phyloP scores from a whole-genome alignment of 2,888 invertebrate species.

The Dynastes maya region DNA sequence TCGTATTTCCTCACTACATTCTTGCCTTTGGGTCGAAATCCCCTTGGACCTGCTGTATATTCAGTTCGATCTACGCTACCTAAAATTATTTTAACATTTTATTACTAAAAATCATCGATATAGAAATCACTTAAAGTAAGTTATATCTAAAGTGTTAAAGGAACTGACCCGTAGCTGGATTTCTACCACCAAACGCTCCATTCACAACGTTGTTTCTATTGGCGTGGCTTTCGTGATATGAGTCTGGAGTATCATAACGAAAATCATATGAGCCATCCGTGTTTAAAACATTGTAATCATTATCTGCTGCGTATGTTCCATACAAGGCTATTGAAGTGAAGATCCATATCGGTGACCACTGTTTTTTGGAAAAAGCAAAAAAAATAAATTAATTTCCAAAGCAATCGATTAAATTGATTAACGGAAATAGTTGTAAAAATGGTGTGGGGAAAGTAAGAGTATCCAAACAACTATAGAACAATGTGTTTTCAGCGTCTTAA shows the following conservation, averaged over 20 bases:
- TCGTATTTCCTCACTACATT: constrained; percentile 82
- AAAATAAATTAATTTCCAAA: background rate
- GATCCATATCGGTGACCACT: constrained; percentile 16
- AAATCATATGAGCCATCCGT: constrained; percentile 84
- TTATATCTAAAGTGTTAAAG: no score
- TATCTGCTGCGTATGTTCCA: constrained; percentile 72
- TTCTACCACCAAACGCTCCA: constrained; percentile 82
- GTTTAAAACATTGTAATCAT: constrained; percentile 76
- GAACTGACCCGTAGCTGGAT: constrained; percentile 76
- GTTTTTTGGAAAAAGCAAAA: background rate
- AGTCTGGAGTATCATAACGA: constrained; percentile 81
- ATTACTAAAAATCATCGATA: background rate
- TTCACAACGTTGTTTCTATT: constrained; percentile 79
- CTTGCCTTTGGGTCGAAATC: constrained; percentile 85
- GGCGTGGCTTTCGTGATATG: constrained; percentile 80
- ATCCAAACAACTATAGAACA: no score
- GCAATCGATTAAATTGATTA: no score
- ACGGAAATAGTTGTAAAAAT: no score
- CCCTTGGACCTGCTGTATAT: constrained; percentile 85
- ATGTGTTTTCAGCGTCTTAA: no score
- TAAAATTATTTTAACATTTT: constrained; percentile 48
- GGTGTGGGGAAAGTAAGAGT: no score
- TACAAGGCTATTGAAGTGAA: constrained; percentile 58
- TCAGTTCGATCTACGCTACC: constrained; percentile 79
- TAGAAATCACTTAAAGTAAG: no score